Percentiles rank a stretch among this genome's conserved stretches.
Conservation (phyloP, 1,140 invertebrate species). For the Triops longicaudatus region DNA sequence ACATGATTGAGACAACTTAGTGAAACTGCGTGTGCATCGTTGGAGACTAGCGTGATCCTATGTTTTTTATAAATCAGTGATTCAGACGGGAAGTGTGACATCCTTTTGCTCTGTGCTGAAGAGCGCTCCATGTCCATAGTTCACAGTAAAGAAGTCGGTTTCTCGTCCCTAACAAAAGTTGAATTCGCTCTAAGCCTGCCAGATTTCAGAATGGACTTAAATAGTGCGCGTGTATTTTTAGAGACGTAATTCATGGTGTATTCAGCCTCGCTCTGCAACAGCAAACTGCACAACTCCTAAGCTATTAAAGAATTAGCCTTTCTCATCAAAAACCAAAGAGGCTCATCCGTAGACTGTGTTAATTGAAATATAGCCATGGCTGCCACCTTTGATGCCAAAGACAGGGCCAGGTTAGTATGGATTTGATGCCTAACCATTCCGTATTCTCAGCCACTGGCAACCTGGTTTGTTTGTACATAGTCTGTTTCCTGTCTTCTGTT, state of each 20-base stretch:
- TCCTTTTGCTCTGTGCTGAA: neutral
- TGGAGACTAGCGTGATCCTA: neutral
- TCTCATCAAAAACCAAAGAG: neutral
- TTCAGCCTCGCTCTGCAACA: neutral
- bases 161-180: neutral
- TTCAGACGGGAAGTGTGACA: neutral
- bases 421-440: neutral
- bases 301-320: neutral
- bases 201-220: neutral
- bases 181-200: neutral
- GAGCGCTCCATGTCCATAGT: neutral
- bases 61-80: neutral
- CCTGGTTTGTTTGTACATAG: constrained; percentile 22
- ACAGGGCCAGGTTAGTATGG: constrained; percentile 52
- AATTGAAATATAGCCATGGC: constrained; percentile 44
- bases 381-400: constrained; percentile 59
- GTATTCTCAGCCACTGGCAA: neutral
- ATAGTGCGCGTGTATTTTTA: neutral
- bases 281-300: neutral
- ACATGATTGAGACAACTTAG: neutral
- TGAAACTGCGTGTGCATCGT: neutral
- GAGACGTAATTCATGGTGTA: neutral
- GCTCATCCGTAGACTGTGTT: neutral
- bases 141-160: neutral
- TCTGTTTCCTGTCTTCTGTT: constrained; percentile 23